phyloP scores from a whole-genome alignment of 2,888 invertebrate genomes.

The Myopa tessellatipennis region DNA sequence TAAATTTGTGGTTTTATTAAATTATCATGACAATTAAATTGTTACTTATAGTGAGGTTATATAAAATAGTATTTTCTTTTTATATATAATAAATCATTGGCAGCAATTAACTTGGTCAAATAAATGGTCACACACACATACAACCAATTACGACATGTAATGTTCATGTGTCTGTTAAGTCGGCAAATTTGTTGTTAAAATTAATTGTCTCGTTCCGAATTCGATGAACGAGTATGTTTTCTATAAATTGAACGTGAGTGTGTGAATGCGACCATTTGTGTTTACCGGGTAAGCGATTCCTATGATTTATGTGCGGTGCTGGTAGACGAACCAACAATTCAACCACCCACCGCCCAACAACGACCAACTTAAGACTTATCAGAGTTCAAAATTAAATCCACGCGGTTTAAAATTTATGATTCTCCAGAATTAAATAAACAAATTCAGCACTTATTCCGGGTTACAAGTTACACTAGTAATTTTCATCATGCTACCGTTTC shows the following conservation, averaged over 20 bases:
- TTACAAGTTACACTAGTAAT: too few species aligned
- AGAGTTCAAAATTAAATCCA: too few species aligned
- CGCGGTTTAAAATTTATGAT: too few species aligned
- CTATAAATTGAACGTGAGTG: too few species aligned
- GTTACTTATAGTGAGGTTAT: not conserved
- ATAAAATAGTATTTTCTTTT: not conserved
- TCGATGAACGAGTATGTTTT: not conserved
- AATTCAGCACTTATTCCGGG: too few species aligned
- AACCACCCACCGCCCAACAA: too few species aligned
- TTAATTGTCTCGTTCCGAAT: constrained; percentile 22
- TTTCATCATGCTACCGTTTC: too few species aligned
- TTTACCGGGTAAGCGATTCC: not conserved
- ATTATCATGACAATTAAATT: not conserved
- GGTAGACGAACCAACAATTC: too few species aligned
- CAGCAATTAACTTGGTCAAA: constrained; percentile 9
- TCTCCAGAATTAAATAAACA: too few species aligned
- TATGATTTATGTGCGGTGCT: not conserved
- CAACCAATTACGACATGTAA: not conserved
- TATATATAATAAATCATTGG: not conserved
- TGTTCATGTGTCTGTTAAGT: not conserved
- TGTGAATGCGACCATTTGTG: not conserved
- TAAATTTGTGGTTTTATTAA: too few species aligned
- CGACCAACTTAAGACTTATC: too few species aligned
- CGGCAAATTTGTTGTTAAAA: constrained; percentile 23
- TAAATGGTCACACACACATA: not conserved